Evolutionary conservation across 92 coral and sea anemone species (phyloP), one percentile per base, ranked within the genome.

Genomic region (Phenganax stokvisi): DNA sequence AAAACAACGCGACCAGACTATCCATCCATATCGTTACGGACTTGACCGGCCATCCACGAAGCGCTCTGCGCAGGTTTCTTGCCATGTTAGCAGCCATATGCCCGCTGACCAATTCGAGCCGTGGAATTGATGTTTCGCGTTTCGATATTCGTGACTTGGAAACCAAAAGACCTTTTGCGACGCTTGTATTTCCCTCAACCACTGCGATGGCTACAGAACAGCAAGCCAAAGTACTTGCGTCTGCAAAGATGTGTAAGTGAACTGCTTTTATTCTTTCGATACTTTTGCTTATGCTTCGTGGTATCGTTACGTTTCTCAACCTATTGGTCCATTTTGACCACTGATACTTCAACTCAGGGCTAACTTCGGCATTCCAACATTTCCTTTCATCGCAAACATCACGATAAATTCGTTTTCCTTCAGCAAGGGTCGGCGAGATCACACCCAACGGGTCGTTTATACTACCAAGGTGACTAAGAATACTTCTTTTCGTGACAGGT

Each of bases 91-190:
- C 83, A 9, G 86, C 81, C 81, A 76, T 76, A 64, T 80, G 84
- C 13, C 76, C 84, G 74, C 86, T 75, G 10, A 84, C 74, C 8
- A 84, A 10, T 51, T 85, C 82, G 17, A 88, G 84, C 77, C 87
- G 77, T 0, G 85, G 71, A 54, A 81, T 81, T 0, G 86, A 64
- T 6, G 65, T 6, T 10, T 59, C 20, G 55, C 87, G 91, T 72
- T 90, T 90, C n/a, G 88, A 88, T 37, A 90, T 88, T 77, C 89
- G 80, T 0, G 91, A 88, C 53, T 90, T 90, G 17, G 88, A 90
- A 12, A 90, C 88, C 68, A 90, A 77, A 20, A 87, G 62, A 27
- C 93, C 89, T 63, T 88, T 84, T 8, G 80, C 83, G 25, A 80
- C 76, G 74, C 88, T 88, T 25, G 87, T 61, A 12, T 58, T 56